Base-by-base conservation (phyloP, 2,888 invertebrate species). In the Macrosiphum euphorbiae region DNA sequence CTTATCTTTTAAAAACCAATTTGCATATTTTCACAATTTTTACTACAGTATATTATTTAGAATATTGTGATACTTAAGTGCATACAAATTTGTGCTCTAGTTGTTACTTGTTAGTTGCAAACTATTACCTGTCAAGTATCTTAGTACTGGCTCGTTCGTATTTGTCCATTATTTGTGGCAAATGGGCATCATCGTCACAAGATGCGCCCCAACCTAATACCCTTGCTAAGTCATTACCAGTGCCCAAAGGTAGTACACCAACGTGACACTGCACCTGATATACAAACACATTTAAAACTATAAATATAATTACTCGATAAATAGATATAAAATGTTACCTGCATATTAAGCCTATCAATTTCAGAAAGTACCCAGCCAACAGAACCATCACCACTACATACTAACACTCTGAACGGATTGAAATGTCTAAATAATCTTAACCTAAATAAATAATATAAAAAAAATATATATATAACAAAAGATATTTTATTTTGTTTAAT, bases 291-390 rank as follows among this genome's bases (percentile, higher is more conserved):
- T 61, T 85, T 20, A 85, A 16, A 58, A 85, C 93, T 85, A 92
- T n/a, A 94, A 44, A 78, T 47, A 35, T 47, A 24, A 88, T 47
- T 88, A 88, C 2, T 87, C 8, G 4, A 1, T 91, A 91, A 92
- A 50, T 87, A 16, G 7, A 58, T 67, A 67, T 98, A 97, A 67
- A 98, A 97, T 44, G 52, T 88, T 96, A 99, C 99, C 96, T 99
- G 98, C 97, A 99, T 98, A 95, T 98, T 98, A 95, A 99, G 97
- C 95, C 98, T 98, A 96, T 99, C 99, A 95, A 99, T 98, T 96
- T 99, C 99, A 95, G 98, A 98, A 95, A 99, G 97, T 94, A 99
- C 99, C 99, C 99, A 99, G 92, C 99, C 99, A 20, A 99, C 99
- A 67, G 99, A 99, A 44, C 99, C 99, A 96, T 99, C 99, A 0